These are phyloP conservation scores for Lathronympha strigana DNA, from an alignment of 2,888 invertebrate species.

Conservation along the genomic window DNA sequence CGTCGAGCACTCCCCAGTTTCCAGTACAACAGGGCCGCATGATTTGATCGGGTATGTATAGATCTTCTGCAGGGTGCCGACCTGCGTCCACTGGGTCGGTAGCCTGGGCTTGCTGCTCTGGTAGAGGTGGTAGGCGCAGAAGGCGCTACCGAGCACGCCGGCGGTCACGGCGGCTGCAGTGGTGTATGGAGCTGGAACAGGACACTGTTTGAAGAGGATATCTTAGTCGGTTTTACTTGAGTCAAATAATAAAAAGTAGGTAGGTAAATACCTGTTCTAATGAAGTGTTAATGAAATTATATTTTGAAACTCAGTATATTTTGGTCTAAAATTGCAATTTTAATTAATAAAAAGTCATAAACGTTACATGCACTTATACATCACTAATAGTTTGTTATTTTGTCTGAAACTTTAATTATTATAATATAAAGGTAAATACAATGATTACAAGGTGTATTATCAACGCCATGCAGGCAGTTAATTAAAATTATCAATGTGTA, in stretches of 20 bases:
- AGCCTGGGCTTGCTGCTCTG: slow-evolving; percentile 36
- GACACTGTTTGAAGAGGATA: background rate
- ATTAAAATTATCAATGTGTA: slow-evolving; percentile 12
- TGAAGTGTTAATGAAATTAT: too few relatives aligned
- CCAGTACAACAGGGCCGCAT: slow-evolving; percentile 65
- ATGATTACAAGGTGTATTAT: background rate
- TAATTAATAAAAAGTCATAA: too few relatives aligned
- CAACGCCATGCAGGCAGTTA: background rate
- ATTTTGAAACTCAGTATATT: too few relatives aligned
- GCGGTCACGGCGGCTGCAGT: slow-evolving; percentile 42
- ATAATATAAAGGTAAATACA: slow-evolving; percentile 33
- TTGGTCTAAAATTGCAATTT: too few relatives aligned
- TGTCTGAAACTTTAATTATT: background rate
- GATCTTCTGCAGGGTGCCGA: slow-evolving; percentile 74
- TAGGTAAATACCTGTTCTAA: too few relatives aligned
- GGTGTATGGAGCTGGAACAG: slow-evolving; percentile 38
- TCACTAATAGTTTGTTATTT: too few relatives aligned
- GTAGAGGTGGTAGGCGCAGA: slow-evolving; percentile 40
- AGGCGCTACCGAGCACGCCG: slow-evolving; percentile 42
- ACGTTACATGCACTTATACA: too few relatives aligned
- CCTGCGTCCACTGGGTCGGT: slow-evolving; percentile 70
- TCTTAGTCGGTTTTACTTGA: too few relatives aligned
- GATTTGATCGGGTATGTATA: slow-evolving; percentile 78
- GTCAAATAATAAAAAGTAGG: too few relatives aligned
- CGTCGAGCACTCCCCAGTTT: slow-evolving; percentile 64